These are phyloP conservation scores for Oncorhynchus clarkii DNA, from an alignment of 2,113 vertebrate species.

Conservation along the genomic window DNA sequence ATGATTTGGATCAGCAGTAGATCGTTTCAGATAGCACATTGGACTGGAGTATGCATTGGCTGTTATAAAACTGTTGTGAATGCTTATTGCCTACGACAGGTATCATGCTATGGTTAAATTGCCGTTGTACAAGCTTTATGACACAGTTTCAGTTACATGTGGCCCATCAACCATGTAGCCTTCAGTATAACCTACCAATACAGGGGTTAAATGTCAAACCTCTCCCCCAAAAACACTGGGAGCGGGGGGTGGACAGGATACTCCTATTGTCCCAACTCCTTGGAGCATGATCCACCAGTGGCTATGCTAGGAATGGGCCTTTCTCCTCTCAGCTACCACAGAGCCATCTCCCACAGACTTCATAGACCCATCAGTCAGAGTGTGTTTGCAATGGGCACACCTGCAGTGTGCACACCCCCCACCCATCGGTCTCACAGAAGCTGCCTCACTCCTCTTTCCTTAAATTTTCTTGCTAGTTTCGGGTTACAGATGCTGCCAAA, in stretches of 20 bases:
- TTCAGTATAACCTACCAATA: too few relatives aligned
- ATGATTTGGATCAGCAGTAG: too few relatives aligned
- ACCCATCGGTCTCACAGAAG: background rate
- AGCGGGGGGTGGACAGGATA: conserved; percentile 29
- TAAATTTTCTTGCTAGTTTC: background rate
- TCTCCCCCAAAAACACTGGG: conserved; percentile 28
- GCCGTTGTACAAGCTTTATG: too few relatives aligned
- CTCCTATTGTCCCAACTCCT: conserved; percentile 57
- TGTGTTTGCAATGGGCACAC: background rate
- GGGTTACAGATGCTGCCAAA: background rate
- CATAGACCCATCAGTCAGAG: conserved; percentile 55
- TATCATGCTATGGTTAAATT: too few relatives aligned
- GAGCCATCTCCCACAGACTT: conserved; percentile 45
- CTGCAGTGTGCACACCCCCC: background rate
- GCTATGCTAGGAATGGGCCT: conserved; percentile 56
- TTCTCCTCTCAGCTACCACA: conserved; percentile 32
- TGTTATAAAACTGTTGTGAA: too few relatives aligned
- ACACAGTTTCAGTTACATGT: too few relatives aligned
- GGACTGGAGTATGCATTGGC: too few relatives aligned
- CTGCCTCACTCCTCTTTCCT: background rate
- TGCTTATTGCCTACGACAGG: too few relatives aligned
- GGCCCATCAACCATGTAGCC: too few relatives aligned
- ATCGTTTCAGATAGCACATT: too few relatives aligned
- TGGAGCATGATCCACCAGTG: conserved; percentile 60
- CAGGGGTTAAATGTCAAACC: background rate